A percentile compares a stretch with the other conserved stretches of the same genome.
phyloP scores from a whole-genome alignment of 2,797 vertebrate genomes.

The Artibeus lituratus region DNA sequence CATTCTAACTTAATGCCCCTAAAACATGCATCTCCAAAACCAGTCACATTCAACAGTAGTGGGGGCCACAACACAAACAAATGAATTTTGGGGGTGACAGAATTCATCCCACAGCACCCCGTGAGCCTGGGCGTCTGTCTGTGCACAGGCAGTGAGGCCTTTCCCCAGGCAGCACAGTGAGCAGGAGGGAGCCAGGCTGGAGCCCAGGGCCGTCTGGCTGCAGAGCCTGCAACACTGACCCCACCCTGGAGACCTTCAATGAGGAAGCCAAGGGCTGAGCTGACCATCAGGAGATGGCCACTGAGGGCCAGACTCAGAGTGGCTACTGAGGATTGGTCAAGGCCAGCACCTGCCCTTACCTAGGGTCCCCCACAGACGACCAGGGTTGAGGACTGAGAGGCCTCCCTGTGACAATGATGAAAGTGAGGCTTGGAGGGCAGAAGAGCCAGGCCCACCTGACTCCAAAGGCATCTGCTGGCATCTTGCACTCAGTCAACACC shows the following conservation, averaged over 20 bases:
- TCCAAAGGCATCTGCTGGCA: background rate
- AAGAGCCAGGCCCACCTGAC: background rate
- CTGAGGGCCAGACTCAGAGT: background rate
- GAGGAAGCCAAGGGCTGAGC: background rate
- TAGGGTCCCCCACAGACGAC: accelerated
- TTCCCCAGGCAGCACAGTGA: background rate
- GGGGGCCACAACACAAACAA: background rate
- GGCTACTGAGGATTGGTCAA: background rate
- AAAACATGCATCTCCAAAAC: background rate
- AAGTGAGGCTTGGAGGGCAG: no score
- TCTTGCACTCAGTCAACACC: background rate
- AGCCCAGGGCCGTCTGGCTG: no score
- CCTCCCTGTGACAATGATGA: background rate
- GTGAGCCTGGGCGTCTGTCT: no score
- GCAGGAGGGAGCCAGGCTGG: background rate
- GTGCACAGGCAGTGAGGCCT: no score
- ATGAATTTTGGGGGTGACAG: no score
- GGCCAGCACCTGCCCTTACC: accelerated
- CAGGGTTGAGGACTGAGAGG: background rate
- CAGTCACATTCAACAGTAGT: background rate
- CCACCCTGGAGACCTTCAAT: background rate
- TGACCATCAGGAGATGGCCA: background rate
- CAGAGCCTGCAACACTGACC: accelerated
- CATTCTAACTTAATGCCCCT: background rate
- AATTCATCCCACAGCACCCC: no score